Percentiles rank a stretch among this genome's conserved stretches.
phyloP scores from a whole-genome alignment of 2,888 invertebrate species.

The Hartigia nigra region DNA sequence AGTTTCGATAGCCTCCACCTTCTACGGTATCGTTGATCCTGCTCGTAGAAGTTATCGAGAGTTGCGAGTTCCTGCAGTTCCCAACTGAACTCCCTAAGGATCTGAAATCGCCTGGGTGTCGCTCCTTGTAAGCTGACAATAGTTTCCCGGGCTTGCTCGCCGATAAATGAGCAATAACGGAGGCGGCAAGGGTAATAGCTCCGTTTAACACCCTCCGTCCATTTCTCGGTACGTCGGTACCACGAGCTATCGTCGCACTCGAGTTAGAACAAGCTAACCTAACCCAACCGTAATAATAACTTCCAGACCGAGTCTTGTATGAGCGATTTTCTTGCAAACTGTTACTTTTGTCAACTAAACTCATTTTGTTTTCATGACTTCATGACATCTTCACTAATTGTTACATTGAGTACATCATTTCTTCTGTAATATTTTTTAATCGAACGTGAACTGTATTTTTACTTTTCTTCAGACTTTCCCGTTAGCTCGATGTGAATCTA shows the following conservation, averaged over 20 bases:
- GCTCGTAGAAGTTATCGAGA: neutral
- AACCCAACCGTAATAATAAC: conserved; percentile 14
- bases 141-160: conserved; percentile 37
- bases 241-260: conserved; percentile 2
- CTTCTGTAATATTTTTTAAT: too few relatives aligned
- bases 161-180: conserved; percentile 57
- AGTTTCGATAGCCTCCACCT: neutral
- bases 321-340: too few relatives aligned
- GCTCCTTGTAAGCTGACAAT: conserved; percentile 31
- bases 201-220: conserved; percentile 45
- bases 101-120: neutral
- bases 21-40: neutral
- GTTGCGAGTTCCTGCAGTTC: neutral
- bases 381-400: too few relatives aligned
- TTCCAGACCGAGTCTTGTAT: neutral
- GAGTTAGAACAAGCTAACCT: neutral
- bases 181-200: conserved; percentile 45
- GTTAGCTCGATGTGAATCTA: neutral
- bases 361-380: too few relatives aligned
- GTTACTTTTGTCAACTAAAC: too few relatives aligned
- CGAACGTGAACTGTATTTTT: neutral
- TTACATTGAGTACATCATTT: too few relatives aligned
- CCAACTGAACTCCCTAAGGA: neutral
- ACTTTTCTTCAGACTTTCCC: neutral
- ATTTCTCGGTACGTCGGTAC: conserved; percentile 24